A percentile compares a stretch with the other conserved stretches of the same genome.
Evolutionary conservation across 2,797 vertebrate species (phyloP).

Genomic region (Neopelma chrysocephalum): DNA sequence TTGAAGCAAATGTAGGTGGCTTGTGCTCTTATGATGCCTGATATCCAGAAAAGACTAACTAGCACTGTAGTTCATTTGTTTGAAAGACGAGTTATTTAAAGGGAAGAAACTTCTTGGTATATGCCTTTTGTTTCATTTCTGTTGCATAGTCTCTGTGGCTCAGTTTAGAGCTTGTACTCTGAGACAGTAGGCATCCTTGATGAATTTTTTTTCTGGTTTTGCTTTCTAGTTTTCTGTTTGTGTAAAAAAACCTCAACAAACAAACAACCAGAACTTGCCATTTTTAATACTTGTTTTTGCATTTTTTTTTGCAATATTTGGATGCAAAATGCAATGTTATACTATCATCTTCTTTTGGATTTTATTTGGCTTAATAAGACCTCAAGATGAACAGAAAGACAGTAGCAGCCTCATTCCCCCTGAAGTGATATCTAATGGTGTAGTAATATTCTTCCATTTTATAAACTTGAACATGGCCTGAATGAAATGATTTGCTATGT

Average conservation of each 20-base stretch:
- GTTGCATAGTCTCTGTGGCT: background rate
- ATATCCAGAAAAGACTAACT: background rate
- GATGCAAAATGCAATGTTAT: constrained; percentile 7
- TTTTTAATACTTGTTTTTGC: background rate
- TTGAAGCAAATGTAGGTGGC: background rate
- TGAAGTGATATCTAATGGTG: constrained; percentile 27
- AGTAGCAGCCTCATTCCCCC: constrained; percentile 46
- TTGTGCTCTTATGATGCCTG: background rate
- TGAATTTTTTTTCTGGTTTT: background rate
- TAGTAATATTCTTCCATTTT: constrained; percentile 33
- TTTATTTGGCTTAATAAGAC: constrained; percentile 59
- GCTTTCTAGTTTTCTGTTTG: background rate
- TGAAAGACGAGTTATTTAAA: background rate
- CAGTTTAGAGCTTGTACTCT: background rate
- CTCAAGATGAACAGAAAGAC: constrained; percentile 30
- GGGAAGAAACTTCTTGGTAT: background rate
- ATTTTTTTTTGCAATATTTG: background rate
- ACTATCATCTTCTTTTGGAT: constrained; percentile 15
- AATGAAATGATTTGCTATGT: constrained; percentile 37
- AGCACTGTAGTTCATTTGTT: background rate
- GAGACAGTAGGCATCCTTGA: background rate
- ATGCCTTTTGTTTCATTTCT: constrained; percentile 1
- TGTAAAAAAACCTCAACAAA: background rate
- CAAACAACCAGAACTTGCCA: background rate
- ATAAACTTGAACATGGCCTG: constrained; percentile 13